Percentiles rank a stretch among this genome's conserved stretches.
These are phyloP conservation scores for Helogale parvula DNA, from an alignment of 2,113 vertebrate genomes.

Conservation along the genomic window DNA sequence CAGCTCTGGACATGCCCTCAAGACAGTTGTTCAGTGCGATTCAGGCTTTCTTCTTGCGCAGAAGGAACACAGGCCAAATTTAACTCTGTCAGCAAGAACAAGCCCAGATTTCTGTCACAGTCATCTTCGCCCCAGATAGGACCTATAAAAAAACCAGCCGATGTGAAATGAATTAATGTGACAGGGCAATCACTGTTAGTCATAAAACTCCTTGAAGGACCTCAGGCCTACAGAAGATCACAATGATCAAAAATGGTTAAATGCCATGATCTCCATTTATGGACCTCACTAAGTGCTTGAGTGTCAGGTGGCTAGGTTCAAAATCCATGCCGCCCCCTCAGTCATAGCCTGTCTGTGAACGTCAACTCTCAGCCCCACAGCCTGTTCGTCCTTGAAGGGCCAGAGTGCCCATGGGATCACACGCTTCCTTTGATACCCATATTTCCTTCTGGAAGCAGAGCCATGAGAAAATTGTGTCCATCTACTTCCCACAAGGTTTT, in stretches of 20 bases:
- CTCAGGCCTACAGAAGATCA: neutral
- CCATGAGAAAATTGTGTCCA: neutral
- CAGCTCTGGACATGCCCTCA: neutral
- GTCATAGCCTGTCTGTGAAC: neutral
- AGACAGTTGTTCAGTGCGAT: neutral
- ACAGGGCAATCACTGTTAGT: neutral
- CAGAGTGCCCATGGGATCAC: fast-evolving
- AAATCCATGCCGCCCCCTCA: too few relatives aligned
- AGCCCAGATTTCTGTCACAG: neutral
- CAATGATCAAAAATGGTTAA: neutral
- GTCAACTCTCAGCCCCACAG: neutral
- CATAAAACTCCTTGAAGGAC: neutral
- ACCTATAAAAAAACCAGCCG: neutral
- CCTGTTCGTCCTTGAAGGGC: too few relatives aligned
- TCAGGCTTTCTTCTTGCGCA: constrained; percentile 17
- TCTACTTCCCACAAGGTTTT: neutral
- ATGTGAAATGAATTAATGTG: constrained; percentile 19
- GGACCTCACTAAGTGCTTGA: neutral
- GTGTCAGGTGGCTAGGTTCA: fast-evolving
- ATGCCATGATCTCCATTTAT: neutral
- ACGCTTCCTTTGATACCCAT: neutral
- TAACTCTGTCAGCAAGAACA: constrained; percentile 55
- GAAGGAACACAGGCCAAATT: constrained; percentile 31
- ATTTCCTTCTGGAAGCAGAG: constrained; percentile 6
- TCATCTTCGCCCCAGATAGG: neutral